Conservation (phyloP, 1,140 invertebrate genomes). For the Drosophila arawakana region DNA sequence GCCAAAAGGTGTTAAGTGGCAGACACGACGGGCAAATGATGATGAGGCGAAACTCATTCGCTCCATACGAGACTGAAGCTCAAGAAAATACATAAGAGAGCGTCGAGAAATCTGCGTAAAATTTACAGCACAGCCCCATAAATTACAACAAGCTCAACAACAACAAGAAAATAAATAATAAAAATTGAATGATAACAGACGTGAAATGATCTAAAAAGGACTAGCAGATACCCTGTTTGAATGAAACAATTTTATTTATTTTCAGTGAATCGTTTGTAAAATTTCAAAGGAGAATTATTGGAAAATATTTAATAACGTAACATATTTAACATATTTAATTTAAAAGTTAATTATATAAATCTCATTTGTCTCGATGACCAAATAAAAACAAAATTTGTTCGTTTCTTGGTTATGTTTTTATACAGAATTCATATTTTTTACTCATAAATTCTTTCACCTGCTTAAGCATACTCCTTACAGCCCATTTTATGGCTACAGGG, state of each 20-base stretch:
- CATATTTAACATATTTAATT: no score
- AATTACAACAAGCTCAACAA: constrained; percentile 52
- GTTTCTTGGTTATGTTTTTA: neutral
- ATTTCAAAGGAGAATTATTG: no score
- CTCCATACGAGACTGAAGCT: constrained; percentile 45
- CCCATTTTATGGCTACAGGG: constrained; percentile 16
- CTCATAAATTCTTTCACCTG: neutral
- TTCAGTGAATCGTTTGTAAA: no score
- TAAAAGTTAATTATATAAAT: no score
- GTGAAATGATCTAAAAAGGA: neutral
- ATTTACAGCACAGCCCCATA: constrained; percentile 35
- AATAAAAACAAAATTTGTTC: no score
- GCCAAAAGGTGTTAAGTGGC: constrained; percentile 68
- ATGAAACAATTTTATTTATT: neutral
- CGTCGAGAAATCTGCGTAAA: constrained; percentile 74
- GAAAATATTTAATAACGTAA: no score
- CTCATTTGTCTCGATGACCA: no score
- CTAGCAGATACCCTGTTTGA: constrained; percentile 2
- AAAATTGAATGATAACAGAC: constrained; percentile 35
- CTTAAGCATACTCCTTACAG: neutral
- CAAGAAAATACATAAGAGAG: constrained; percentile 30
- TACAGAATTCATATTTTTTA: neutral
- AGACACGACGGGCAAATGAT: constrained; percentile 67
- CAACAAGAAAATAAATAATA: constrained; percentile 60
- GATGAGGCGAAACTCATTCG: constrained; percentile 66